These are phyloP conservation scores for Lanius collurio DNA, from an alignment of 2,113 vertebrate species.

Conservation along the genomic window DNA sequence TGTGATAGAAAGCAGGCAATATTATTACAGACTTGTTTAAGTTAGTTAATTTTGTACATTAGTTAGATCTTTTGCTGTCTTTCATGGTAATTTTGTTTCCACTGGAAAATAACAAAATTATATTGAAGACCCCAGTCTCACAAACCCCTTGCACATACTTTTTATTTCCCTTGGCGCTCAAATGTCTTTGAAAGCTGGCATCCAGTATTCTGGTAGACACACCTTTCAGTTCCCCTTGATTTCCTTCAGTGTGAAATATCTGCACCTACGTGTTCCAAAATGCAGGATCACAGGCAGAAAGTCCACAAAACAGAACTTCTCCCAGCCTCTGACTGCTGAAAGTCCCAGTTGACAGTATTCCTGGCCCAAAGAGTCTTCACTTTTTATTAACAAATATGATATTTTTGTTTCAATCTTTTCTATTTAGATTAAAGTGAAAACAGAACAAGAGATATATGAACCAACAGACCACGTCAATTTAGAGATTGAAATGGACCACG, in stretches of 20 bases:
- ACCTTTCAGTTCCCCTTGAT: background rate
- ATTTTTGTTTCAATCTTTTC: background rate
- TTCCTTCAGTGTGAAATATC: background rate
- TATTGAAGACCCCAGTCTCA: background rate
- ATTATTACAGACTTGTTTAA: background rate
- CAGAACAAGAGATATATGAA: background rate
- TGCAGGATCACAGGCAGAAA: fast-evolving
- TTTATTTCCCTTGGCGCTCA: background rate
- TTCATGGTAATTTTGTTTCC: background rate
- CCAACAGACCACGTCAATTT: background rate
- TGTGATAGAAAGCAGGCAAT: background rate
- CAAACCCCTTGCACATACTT: background rate
- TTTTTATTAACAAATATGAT: background rate
- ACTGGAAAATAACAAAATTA: background rate
- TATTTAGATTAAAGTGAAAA: conserved; percentile 53
- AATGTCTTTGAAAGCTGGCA: background rate
- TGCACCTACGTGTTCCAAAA: background rate
- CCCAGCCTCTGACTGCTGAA: background rate
- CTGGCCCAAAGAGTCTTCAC: background rate
- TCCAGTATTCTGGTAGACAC: background rate
- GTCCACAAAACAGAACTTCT: background rate
- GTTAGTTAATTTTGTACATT: background rate
- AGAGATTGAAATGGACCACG: conserved; percentile 36
- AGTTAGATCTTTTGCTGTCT: background rate
- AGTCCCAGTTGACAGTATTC: background rate